Base-by-base conservation (phyloP, 2,888 invertebrate genomes). In the Leptinotarsa tumamoca region DNA sequence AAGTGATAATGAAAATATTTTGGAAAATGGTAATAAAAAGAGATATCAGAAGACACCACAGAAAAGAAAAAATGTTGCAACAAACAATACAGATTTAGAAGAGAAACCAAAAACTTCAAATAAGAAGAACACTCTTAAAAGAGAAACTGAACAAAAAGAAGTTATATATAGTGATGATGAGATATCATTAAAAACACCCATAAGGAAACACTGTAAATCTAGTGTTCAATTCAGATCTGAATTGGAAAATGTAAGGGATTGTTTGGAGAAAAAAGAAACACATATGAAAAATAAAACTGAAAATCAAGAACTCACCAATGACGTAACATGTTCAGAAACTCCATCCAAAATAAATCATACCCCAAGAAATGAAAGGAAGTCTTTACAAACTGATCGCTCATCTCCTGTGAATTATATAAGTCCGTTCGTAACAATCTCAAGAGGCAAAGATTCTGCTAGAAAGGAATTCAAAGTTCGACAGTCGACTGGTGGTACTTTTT, bases 401-500 rank as follows among this genome's bases (percentile, higher is more conserved):
- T 63, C 63, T n/a, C 43, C 63, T 43, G 63, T 63, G 7, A 43
- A 27, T 43, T 89, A 88, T 71, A 87, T 90, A 0, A 91, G 91
- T 77, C 92, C 92, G 0, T 91, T 90, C 84, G 90, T 93, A 0
- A 92, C 92, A 0, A 82, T 90, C 71, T 91, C 91, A 0, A 86
- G 92, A 27, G 93, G 93, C 0, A 93, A 93, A 80, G 89, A 87
- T 2, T 92, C 90, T 80, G 91, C 91, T 0, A 87, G 92, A 51
- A 90, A 88, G 67, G 93, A 93, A 82, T 90, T 81, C 75, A 78
- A 82, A 33, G 73, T 79, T 0, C 88, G 90, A 72, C 81, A 77
- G 15, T 84, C 83, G 1, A 79, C 77, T 68, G 82, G 75, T 43
- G 77, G 78, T n/a, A 58, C 71, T 13, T 54, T 73, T 15, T 14